These are phyloP conservation scores for Mercenaria mercenaria DNA, from an alignment of 1,140 invertebrate genomes.

Conservation along the genomic window DNA sequence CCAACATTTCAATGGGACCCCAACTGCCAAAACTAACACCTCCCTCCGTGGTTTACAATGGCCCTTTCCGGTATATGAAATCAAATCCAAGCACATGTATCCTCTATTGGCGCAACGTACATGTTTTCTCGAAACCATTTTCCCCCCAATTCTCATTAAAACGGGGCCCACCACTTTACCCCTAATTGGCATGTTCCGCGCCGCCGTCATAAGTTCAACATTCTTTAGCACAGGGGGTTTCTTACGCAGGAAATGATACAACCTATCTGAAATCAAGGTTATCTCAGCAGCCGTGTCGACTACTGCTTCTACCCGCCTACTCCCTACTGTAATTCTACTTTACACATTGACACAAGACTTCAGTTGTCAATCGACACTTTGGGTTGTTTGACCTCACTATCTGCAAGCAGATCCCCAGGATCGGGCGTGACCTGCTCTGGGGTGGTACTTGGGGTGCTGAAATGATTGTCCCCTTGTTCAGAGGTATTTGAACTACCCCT, in stretches of 20 bases:
- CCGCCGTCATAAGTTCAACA: neutral
- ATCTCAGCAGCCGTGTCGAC: neutral
- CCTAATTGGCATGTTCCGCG: neutral
- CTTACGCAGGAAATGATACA: neutral
- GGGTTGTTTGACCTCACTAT: too few species aligned
- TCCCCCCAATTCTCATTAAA: neutral
- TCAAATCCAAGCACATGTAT: constrained; percentile 49
- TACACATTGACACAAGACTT: too few species aligned
- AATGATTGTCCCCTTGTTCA: too few species aligned
- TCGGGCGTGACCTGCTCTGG: too few species aligned
- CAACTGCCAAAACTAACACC: neutral
- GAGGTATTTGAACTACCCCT: too few species aligned
- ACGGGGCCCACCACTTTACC: neutral
- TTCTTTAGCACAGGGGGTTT: neutral
- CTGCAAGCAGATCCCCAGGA: too few species aligned
- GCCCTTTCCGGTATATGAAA: neutral
- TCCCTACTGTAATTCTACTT: neutral
- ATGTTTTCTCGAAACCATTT: neutral
- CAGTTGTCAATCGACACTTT: too few species aligned
- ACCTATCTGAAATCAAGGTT: neutral
- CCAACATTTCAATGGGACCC: too few species aligned
- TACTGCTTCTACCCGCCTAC: neutral
- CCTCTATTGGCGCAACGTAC: constrained; percentile 42
- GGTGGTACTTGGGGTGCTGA: too few species aligned
- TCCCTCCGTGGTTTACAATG: neutral